phyloP scores from a whole-genome alignment of 2,113 vertebrate genomes.

The Nycticorax nycticorax region DNA sequence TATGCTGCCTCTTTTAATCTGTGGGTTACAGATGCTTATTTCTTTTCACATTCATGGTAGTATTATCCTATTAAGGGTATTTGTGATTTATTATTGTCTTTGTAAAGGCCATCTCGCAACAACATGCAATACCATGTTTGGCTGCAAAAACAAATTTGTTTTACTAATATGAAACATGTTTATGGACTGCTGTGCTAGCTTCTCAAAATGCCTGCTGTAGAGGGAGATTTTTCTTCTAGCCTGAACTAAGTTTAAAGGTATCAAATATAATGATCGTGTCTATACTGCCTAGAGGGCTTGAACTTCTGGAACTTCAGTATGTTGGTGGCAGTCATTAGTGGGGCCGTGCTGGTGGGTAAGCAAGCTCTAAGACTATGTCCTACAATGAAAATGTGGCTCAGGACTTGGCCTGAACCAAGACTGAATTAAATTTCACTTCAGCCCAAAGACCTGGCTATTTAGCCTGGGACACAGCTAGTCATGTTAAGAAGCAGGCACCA shows the following conservation, averaged over 20 bases:
- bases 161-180: slow-evolving; percentile 4
- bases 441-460: neutral
- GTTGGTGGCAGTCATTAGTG: neutral
- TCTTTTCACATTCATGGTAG: slow-evolving; percentile 19
- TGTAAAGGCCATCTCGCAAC: neutral
- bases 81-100: slow-evolving; percentile 40
- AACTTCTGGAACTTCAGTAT: neutral
- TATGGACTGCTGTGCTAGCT: neutral
- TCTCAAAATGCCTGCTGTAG: neutral
- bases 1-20: slow-evolving; percentile 56
- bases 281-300: neutral
- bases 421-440: neutral
- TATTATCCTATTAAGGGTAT: slow-evolving; percentile 56
- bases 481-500: neutral
- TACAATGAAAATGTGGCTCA: neutral
- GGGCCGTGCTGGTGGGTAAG: neutral
- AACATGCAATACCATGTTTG: neutral
- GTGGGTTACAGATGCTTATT: slow-evolving; percentile 48
- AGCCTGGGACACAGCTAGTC: neutral
- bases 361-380: neutral
- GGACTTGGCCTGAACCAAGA: neutral
- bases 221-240: neutral
- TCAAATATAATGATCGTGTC: neutral
- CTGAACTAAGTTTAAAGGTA: neutral
- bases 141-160: slow-evolving; percentile 37